A percentile compares a stretch with the other conserved stretches of the same genome.
Conservation (phyloP, 1,140 invertebrate genomes). For the Zaprionus gabonicus region DNA sequence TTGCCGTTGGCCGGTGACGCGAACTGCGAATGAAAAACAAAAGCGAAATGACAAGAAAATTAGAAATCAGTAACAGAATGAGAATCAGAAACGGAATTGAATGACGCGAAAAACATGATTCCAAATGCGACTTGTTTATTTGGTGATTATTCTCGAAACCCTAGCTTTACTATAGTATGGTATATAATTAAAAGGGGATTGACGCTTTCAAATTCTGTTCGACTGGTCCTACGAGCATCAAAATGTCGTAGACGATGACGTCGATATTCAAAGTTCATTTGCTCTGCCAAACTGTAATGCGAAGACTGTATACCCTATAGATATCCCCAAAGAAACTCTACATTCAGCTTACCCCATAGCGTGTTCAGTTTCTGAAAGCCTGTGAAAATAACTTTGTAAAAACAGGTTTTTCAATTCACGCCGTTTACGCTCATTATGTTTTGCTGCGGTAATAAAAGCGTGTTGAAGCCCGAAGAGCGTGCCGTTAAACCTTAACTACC, state of each 20-base stretch:
- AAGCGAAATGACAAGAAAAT: slow-evolving; percentile 26
- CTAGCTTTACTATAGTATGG: background rate
- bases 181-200: background rate
- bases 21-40: slow-evolving; percentile 57
- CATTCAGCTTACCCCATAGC: background rate
- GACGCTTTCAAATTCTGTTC: background rate
- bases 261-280: background rate
- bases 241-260: background rate
- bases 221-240: background rate
- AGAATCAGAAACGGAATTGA: background rate
- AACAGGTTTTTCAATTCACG: slow-evolving; percentile 13
- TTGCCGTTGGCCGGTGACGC: slow-evolving; percentile 70
- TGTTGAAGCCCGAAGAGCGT: background rate
- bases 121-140: slow-evolving; percentile 7
- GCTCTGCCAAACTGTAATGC: background rate
- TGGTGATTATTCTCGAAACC: background rate
- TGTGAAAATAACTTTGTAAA: background rate
- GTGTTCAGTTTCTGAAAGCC: background rate
- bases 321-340: background rate
- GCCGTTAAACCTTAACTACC: slow-evolving; percentile 14
- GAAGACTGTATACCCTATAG: background rate
- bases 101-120: slow-evolving; percentile 18
- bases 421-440: slow-evolving; percentile 9
- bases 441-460: slow-evolving; percentile 18
- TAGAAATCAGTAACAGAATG: slow-evolving; percentile 8